Evolutionary conservation across 2,113 vertebrate species (phyloP), one percentile per base, ranked within the genome.

Genomic region (Holacanthus passer): DNA sequence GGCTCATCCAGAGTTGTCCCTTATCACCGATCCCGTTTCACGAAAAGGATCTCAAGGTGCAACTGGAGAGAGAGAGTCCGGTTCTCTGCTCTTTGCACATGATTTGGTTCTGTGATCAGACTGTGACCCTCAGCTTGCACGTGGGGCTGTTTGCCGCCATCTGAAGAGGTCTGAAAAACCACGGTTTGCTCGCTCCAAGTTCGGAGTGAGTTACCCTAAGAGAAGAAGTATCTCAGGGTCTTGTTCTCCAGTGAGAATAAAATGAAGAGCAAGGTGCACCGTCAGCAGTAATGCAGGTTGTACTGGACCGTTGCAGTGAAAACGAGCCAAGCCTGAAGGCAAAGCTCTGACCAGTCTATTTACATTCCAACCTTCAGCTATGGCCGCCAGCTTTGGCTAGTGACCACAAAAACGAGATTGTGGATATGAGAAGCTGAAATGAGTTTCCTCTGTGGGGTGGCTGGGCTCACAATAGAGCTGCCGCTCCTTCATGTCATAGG

Each of bases 81-180:
- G 4, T 60, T 32, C 47, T 43, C 22, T 76, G 59, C 52, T 60
- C 32, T 70, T 65, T 75, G 59, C 32, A 52, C 65, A 59, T 37
- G 13, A 73, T 48, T 20, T 19, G 24, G 16, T 45, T 52, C 22
- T 35, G 3, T 67, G 20, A 45, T 77, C 17, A 45, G 2, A 47
- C 0, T 5, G 39, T 43, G 1, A 53, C 2, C 22, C 60, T 50
- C 58, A 74, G 17, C 24, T 47, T 31, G 63, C 47, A 63, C 27
- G 5, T 29, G 32, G 27, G 19, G 12, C 16, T 1, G 10, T 79
- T 52, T 58, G 45, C 4, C 29, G 66, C 29, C 19, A n/a, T 45
- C 27, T 41, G 17, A 69, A 52, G 35, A 11, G 0, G 12, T 35
- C 43, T 39, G 13, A 29, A 81, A 82, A 77, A 67, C 1, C 12